Evolutionary conservation across 2,888 invertebrate genomes (phyloP), one percentile per base, ranked within the genome.

Genomic region (Galerucella calmariensis): DNA sequence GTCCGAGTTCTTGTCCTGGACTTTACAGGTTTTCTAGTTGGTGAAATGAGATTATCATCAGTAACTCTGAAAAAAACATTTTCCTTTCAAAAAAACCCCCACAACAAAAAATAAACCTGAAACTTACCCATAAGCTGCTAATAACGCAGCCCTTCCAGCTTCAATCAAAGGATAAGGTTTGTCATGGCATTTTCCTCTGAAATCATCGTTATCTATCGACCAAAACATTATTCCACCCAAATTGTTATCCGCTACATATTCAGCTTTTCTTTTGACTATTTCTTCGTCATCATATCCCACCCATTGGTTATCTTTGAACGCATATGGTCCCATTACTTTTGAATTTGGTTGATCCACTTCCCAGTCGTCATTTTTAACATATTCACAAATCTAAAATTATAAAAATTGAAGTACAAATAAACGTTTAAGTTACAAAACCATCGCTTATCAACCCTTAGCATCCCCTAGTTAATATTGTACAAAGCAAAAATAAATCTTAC

Each of bases 161-260:
- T 97, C 97, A 79, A 97, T 96, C 66, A 97, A 89, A 0, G 97
- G 97, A 88, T 96, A 97, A 0, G 96, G 94, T 84, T 94, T 93
- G 41, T 92, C 94, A 79, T 94, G 94, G 84, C 97, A 97, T 51
- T 91, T 91, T n/a, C 97, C 97, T 65, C 97, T 91, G 90, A 97
- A 97, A 85, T 97, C 97, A 79, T 97, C 97, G 85, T 96, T 97
- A 88, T 97, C 97, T 81, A 97, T 94, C 0, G 97, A 95, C 95
- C 95, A 96, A 88, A 95, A 95, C 95, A 95, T 95, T 67, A 95
- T 95, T 84, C 97, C 97, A 81, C 97, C 97, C 35, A 97, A 90
- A 69, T 92, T 92, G 79, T 94, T 93, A 75, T 95, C 93, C 48
- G 93, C 94, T 1, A 95, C 97, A 84, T 96, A 97, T 82, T 93